Evolutionary conservation across 2,113 vertebrate genomes (phyloP), one percentile per base, ranked within the genome.

Genomic region (Sitta europaea): DNA sequence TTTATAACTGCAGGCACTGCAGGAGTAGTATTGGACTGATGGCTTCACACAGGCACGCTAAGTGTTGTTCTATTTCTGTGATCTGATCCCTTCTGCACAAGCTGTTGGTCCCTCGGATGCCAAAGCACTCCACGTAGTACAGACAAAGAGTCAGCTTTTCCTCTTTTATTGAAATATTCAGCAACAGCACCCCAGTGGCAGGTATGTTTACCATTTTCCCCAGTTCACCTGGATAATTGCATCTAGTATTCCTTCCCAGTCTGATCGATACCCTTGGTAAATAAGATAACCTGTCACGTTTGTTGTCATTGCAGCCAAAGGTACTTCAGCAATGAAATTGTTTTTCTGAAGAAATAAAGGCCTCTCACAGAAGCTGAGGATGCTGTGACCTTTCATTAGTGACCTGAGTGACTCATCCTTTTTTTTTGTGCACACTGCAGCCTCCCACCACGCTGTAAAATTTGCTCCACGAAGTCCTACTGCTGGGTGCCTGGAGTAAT

Each of bases 351-450:
- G 79, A 88, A 90, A 61, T 57, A 67, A 94, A 77, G 23, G 61
- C 71, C 51, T 86, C 92, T 83, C 2, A 3, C 75, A 33, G 75
- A 54, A 43, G 21, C 48, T 55, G 67, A 76, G 51, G 51, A 70
- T 80, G 67, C 61, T 85, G 87, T 55, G 96, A 90, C 91, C 92
- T 95, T 90, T 86, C 85, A 45, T 85, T n/a, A 51, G 86, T 58
- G 86, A 97, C 91, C 87, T 7, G 61, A 72, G 81, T 96, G 96
- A 96, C 66, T 96, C 95, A 96, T 74, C 50, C 66, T 66, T 74
- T 55, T 33, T 33, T 5, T 21, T 42, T 43, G 55, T 71, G 62
- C 1, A 1, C 45, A 3, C 62, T 66, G 79, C 62, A 67, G 77
- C 62, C 59, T 90, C 77, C 66, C 66, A 42, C 76, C 57, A 9